phyloP scores from a whole-genome alignment of 2,888 invertebrate genomes.

The Stegophylla sp. region DNA sequence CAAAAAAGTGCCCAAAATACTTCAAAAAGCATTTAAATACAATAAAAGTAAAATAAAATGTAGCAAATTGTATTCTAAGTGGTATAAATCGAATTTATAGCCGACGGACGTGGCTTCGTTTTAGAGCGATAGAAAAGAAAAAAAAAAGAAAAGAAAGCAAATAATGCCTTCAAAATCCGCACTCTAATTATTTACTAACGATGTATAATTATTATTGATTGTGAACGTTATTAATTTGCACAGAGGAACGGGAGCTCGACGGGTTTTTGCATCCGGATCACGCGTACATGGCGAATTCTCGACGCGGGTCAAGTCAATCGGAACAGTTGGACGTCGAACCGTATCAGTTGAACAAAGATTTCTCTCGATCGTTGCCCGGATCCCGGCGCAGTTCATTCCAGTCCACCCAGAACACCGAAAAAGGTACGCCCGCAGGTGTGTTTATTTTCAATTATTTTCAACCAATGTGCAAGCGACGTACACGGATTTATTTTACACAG shows the following conservation, averaged over 20 bases:
- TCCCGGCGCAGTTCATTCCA: constrained; percentile 86
- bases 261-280: constrained; percentile 85
- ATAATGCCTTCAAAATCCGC: too few species aligned
- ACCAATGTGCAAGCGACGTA: neutral
- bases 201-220: too few species aligned
- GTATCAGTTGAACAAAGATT: constrained; percentile 84
- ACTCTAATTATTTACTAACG: too few species aligned
- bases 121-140: neutral
- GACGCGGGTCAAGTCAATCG: constrained; percentile 87
- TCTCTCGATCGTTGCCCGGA: constrained; percentile 84
- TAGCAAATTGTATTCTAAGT: too few species aligned
- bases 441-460: neutral
- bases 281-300: constrained; percentile 78
- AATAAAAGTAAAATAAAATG: too few species aligned
- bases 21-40: too few species aligned
- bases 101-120: too few species aligned
- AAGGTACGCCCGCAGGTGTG: constrained; percentile 60
- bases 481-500: constrained; percentile 62
- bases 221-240: too few species aligned
- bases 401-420: constrained; percentile 65
- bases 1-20: too few species aligned
- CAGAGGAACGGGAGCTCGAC: constrained; percentile 53
- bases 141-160: too few species aligned
- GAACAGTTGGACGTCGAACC: constrained; percentile 82
- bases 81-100: too few species aligned